Conservation (phyloP, 2,888 invertebrate genomes). For the Coelinius sp. region DNA sequence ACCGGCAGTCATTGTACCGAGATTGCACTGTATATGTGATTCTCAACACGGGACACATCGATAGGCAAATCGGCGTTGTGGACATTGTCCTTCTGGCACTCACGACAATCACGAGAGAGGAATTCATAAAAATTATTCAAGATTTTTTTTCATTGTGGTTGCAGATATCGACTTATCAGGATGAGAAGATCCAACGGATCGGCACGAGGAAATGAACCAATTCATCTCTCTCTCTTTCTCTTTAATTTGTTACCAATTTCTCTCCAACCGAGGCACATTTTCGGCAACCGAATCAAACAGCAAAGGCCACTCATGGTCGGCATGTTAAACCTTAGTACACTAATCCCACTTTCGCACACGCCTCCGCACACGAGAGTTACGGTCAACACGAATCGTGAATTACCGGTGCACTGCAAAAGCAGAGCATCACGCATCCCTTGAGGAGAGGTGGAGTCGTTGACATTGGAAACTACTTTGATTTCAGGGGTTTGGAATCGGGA, state of each 20-base stretch:
- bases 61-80: slow-evolving; percentile 27
- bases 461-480: slow-evolving; percentile 68
- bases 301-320: slow-evolving; percentile 65
- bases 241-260: slow-evolving; percentile 29
- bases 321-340: slow-evolving; percentile 48
- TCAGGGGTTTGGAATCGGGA: slow-evolving; percentile 43
- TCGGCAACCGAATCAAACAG: slow-evolving; percentile 58
- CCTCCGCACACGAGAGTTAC: slow-evolving; percentile 58
- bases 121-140: background rate
- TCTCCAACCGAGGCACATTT: slow-evolving; percentile 29
- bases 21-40: background rate
- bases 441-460: slow-evolving; percentile 60
- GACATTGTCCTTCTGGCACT: slow-evolving; percentile 37
- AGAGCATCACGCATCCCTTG: slow-evolving; percentile 48
- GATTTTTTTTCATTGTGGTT: background rate
- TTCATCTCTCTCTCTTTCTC: background rate
- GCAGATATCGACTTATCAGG: too few relatives aligned
- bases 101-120: slow-evolving; percentile 24
- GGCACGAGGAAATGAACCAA: background rate
- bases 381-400: slow-evolving; percentile 68
- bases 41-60: slow-evolving; percentile 7
- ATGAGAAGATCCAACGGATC: too few relatives aligned
- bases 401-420: slow-evolving; percentile 53
- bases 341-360: background rate
- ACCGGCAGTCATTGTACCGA: background rate